These are phyloP conservation scores for Garra rufa DNA, from an alignment of 2,113 vertebrate species.

Conservation along the genomic window DNA sequence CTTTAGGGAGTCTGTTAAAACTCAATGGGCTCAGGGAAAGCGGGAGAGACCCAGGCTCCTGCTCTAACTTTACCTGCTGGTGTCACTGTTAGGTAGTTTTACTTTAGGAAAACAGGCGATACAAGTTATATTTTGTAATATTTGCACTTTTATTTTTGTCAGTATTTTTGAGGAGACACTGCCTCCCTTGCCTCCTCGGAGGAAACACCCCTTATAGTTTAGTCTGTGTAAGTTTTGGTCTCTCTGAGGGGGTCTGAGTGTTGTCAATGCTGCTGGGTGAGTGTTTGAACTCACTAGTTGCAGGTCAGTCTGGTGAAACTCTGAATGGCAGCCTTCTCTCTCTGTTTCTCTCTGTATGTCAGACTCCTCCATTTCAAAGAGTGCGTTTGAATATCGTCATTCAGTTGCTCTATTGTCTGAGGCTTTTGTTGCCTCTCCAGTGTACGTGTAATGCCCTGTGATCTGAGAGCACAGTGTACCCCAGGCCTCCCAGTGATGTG, in stretches of 20 bases:
- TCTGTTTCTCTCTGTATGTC: constrained; percentile 1
- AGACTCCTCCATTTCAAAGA: constrained; percentile 52
- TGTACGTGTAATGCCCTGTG: constrained; percentile 39
- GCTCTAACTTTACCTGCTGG: too few species aligned
- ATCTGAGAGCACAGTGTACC: constrained; percentile 35
- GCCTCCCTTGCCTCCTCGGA: too few species aligned
- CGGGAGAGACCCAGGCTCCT: too few species aligned
- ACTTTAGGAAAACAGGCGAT: too few species aligned
- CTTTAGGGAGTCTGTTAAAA: too few species aligned
- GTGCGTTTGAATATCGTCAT: constrained; percentile 43
- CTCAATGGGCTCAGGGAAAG: too few species aligned
- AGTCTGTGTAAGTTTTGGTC: not conserved
- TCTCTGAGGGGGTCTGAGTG: constrained; percentile 19
- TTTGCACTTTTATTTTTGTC: too few species aligned
- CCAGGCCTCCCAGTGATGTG: constrained; percentile 40
- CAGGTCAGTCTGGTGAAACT: constrained; percentile 10
- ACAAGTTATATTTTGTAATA: too few species aligned
- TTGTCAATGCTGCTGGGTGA: not conserved
- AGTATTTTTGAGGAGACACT: too few species aligned
- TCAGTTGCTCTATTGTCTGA: constrained; percentile 41
- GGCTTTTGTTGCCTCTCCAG: constrained; percentile 41
- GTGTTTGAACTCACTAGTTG: constrained; percentile 13
- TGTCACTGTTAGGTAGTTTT: too few species aligned
- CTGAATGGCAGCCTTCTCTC: not conserved
- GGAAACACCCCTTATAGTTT: not conserved